phyloP scores from a whole-genome alignment of 2,888 invertebrate genomes.

The Drosophila fulvimacula region DNA sequence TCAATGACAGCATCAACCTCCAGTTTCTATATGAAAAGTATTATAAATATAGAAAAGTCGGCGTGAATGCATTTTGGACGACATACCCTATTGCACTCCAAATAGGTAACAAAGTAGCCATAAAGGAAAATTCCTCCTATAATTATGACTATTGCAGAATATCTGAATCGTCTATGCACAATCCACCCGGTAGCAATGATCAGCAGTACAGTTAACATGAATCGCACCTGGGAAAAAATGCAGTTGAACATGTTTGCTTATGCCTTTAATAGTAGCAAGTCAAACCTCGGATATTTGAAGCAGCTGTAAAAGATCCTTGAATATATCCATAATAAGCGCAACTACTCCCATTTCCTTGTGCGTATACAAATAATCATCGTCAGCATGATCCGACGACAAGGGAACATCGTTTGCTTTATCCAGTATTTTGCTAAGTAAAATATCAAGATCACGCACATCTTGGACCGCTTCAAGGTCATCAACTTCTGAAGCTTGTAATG shows the following conservation, averaged over 20 bases:
- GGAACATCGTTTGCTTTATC: conserved; percentile 45
- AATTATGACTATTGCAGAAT: conserved; percentile 51
- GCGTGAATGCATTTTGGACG: not conserved
- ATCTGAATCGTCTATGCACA: conserved; percentile 62
- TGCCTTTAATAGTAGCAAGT: conserved; percentile 13
- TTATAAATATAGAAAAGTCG: not conserved
- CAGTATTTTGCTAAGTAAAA: conserved; percentile 70
- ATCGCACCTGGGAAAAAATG: conserved; percentile 63
- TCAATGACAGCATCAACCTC: conserved; percentile 71
- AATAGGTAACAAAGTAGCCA: conserved; percentile 78
- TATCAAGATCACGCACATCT: conserved; percentile 81
- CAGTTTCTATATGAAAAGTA: conserved; percentile 66
- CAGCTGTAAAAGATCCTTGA: conserved; percentile 61
- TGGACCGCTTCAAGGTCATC: conserved; percentile 63
- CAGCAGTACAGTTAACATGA: conserved; percentile 50
- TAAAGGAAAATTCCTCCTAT: conserved; percentile 57
- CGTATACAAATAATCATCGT: conserved; percentile 27
- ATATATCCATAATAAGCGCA: conserved; percentile 61
- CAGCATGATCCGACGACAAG: conserved; percentile 18
- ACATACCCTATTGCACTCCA: conserved; percentile 82
- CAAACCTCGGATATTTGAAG: conserved; percentile 71
- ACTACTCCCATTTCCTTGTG: conserved; percentile 39
- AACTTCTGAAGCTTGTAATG: conserved; percentile 64
- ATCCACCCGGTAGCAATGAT: conserved; percentile 54
- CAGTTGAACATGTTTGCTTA: not conserved